A percentile compares a stretch with the other conserved stretches of the same genome.
These are phyloP conservation scores for Allolobophora icterica DNA, from an alignment of 2,888 invertebrate genomes.

Conservation along the genomic window DNA sequence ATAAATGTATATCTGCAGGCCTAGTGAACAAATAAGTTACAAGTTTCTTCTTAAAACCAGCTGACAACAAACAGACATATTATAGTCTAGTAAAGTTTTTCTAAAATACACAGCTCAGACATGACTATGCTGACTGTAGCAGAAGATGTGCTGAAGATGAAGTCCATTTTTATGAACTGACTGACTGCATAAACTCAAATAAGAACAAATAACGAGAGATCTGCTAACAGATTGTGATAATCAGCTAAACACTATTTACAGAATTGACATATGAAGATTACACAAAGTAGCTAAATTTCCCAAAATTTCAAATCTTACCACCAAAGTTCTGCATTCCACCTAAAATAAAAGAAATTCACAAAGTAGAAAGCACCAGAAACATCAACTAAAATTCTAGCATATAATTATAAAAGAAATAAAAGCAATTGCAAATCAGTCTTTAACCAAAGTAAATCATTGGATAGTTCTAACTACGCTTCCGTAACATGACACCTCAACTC, in stretches of 20 bases:
- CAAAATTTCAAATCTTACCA: neutral
- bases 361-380: neutral
- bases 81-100: no score
- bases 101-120: neutral
- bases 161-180: no score
- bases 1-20: no score
- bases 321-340: conserved; percentile 41
- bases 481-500: no score
- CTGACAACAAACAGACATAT: neutral
- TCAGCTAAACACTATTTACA: neutral
- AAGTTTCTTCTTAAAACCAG: neutral
- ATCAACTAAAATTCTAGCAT: neutral
- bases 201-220: neutral
- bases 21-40: no score
- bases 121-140: neutral
- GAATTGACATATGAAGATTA: neutral
- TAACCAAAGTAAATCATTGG: neutral
- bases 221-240: no score
- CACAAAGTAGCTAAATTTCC: neutral
- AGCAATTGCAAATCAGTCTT: neutral
- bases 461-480: neutral
- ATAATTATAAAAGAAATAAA: neutral
- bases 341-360: conserved; percentile 12
- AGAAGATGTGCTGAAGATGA: neutral
- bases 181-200: neutral